Evolutionary conservation across 1,140 invertebrate species (phyloP), one percentile per base, ranked within the genome.

Genomic region (Pseudomyrmex cubaensis): DNA sequence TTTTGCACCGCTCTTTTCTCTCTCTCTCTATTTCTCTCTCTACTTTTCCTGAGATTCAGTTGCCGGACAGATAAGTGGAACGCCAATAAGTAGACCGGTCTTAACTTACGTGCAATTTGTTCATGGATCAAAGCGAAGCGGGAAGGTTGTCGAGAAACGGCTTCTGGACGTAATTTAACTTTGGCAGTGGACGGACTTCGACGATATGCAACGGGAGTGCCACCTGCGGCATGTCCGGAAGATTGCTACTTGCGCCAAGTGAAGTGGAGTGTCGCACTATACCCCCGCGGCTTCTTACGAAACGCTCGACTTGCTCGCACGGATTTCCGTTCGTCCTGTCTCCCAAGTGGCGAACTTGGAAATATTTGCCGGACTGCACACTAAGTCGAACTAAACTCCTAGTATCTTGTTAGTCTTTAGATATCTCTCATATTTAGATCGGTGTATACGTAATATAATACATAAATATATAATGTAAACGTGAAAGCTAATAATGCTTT

Each of bases 141-240:
- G 63, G 35, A 12, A 54, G 57, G 50, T 63, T 56, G 76, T 83
- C 78, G 83, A 35, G 35, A 85, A 63, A 54, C 62, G 66, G 56
- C 48, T 83, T 35, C 63, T 80, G 84, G 80, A 74, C 62, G 84
- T 82, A 85, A 85, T 85, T 85, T 85, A 85, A 85, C 78, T 85
- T 85, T 76, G 70, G 62, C 48, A 83, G 62, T 69, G 76, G 75
- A 75, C 57, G 54, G 64, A 63, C 48, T 82, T 85, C 9, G 7
- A 35, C 70, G 84, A 83, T 85, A 83, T 61, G 80, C 59, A 75
- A 75, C 78, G 61, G 44, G 54, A 73, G 54, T 61, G 25, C 75
- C 59, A 80, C 76, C 83, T 82, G 83, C 67, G 54, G 61, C 83
- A 46, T 22, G 17, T 57, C 17, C 73, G 22, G 74, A 3, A 12